Conservation (phyloP, 2,888 invertebrate species). For the Linnaemya vulpina region DNA sequence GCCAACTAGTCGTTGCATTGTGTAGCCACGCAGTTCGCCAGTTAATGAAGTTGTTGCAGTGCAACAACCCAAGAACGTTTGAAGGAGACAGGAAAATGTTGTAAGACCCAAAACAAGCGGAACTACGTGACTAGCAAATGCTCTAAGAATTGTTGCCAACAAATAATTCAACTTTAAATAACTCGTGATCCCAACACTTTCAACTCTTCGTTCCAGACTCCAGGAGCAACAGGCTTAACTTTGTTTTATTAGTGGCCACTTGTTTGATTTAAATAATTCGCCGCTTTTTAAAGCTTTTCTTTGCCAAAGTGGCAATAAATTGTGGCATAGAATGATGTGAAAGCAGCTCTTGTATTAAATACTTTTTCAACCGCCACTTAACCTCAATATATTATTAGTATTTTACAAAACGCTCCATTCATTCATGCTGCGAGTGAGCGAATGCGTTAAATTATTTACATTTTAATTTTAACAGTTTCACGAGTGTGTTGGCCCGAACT, state of each 20-base stretch:
- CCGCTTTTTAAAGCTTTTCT: background rate
- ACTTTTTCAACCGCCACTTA: conserved; percentile 50
- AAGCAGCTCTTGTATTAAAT: conserved; percentile 33
- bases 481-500: conserved; percentile 37
- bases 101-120: background rate
- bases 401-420: conserved; percentile 22
- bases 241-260: conserved; percentile 14
- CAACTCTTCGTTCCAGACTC: background rate
- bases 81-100: background rate
- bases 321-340: background rate
- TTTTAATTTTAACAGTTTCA: conserved; percentile 41
- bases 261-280: conserved; percentile 36
- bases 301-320: conserved; percentile 5
- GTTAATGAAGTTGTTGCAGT: conserved; percentile 38
- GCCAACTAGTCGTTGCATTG: conserved; percentile 23
- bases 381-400: conserved; percentile 52
- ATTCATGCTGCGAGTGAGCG: conserved; percentile 18
- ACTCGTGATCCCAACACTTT: background rate
- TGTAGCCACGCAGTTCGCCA: conserved; percentile 25
- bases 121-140: background rate
- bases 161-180: background rate
- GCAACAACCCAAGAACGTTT: conserved; percentile 37
- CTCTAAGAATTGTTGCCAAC: background rate
- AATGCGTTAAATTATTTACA: conserved; percentile 52
- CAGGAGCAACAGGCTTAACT: background rate